Conservation (phyloP, 2,797 vertebrate species). For the Myotis findleyi region DNA sequence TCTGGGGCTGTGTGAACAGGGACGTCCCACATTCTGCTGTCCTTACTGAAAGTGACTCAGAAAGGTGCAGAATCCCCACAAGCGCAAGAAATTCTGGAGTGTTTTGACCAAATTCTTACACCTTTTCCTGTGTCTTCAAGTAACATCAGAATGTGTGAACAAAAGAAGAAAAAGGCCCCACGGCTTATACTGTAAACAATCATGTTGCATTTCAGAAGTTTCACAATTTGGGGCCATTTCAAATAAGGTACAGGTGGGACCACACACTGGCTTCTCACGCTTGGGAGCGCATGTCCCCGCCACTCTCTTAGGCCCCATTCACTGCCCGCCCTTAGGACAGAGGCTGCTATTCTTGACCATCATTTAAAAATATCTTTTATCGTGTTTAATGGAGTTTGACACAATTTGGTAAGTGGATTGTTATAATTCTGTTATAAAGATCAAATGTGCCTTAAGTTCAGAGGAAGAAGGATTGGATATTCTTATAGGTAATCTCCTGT, state of each 20-base stretch:
- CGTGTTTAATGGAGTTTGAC: background rate
- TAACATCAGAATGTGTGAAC: background rate
- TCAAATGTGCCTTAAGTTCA: background rate
- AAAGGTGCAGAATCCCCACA: background rate
- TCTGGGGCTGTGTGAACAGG: background rate
- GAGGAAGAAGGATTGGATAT: background rate
- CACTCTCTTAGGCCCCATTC: rapidly evolving
- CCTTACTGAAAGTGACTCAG: background rate
- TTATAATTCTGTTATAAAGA: background rate
- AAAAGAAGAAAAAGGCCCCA: background rate
- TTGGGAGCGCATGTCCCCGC: background rate
- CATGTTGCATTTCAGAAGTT: background rate
- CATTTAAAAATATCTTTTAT: background rate
- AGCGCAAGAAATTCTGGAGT: background rate
- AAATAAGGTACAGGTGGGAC: background rate
- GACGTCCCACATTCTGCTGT: rapidly evolving
- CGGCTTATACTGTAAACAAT: background rate
- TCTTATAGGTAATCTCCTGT: background rate
- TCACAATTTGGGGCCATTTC: background rate
- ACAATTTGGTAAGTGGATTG: background rate
- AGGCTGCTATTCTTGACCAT: rapidly evolving
- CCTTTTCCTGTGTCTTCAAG: background rate
- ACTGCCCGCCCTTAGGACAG: background rate
- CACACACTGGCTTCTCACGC: rapidly evolving
- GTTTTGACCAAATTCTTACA: background rate